Conservation (phyloP, 2,888 invertebrate genomes). For the Coremacera marginata region DNA sequence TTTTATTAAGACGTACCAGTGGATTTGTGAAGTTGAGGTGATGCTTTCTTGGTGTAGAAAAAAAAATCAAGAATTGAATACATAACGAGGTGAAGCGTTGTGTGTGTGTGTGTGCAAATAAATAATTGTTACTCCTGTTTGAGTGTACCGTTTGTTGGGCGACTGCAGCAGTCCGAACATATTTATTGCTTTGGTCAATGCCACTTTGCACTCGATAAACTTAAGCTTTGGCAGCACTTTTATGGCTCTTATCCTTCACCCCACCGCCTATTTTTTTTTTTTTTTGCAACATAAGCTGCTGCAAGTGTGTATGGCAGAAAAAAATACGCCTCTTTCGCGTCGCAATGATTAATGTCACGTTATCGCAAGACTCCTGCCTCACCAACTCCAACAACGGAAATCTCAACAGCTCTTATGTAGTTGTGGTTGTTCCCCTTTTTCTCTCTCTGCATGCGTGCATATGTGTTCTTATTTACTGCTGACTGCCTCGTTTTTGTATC, state of each 20-base stretch:
- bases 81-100: not conserved
- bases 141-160: not conserved
- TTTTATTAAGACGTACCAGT: too few species aligned
- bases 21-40: too few species aligned
- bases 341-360: constrained; percentile 44
- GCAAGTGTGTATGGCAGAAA: not conserved
- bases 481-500: too few species aligned
- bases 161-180: not conserved
- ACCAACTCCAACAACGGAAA: not conserved
- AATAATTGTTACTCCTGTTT: not conserved
- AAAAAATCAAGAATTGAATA: not conserved
- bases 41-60: too few species aligned
- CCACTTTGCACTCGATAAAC: constrained; percentile 34
- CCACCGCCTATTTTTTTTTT: too few species aligned
- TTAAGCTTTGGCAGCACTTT: constrained; percentile 31
- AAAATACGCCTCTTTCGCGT: constrained; percentile 43
- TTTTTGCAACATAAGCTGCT: not conserved
- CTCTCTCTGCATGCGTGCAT: constrained; percentile 27
- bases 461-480: not conserved
- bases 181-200: constrained; percentile 37
- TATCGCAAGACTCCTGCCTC: constrained; percentile 11
- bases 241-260: not conserved
- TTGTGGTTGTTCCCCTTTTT: constrained; percentile 9
- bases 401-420: too few species aligned
- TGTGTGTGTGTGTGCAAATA: not conserved